These are phyloP conservation scores for Trissolcus basalis DNA, from an alignment of 1,140 invertebrate species.

Conservation along the genomic window DNA sequence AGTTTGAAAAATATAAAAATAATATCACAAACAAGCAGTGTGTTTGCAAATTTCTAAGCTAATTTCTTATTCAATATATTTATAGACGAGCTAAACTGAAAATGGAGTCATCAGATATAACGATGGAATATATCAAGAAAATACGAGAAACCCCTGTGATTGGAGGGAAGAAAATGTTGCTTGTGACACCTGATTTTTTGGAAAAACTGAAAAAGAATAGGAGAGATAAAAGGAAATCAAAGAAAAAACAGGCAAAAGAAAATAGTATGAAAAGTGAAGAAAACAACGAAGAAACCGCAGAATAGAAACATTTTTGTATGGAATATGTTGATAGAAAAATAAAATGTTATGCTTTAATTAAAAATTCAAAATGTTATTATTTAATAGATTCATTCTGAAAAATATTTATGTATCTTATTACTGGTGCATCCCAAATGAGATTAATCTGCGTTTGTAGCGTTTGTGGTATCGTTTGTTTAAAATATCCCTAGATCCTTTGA, in stretches of 20 bases:
- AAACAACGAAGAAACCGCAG: background rate
- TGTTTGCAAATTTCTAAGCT: too few relatives aligned
- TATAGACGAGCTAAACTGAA: conserved; percentile 36
- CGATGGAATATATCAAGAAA: conserved; percentile 18
- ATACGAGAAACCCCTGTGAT: conserved; percentile 1
- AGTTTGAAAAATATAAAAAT: conserved; percentile 6
- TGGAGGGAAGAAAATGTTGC: background rate
- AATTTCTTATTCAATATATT: conserved; percentile 7
- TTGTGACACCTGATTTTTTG: conserved; percentile 5
- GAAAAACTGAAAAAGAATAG: background rate
- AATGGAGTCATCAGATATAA: conserved; percentile 20
- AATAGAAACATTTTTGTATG: too few relatives aligned
- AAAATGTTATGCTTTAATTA: too few relatives aligned
- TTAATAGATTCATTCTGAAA: too few relatives aligned
- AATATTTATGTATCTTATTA: too few relatives aligned
- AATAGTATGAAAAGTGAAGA: background rate
- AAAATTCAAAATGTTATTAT: too few relatives aligned
- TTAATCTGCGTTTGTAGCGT: too few relatives aligned
- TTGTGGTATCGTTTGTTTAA: too few relatives aligned
- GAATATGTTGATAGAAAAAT: too few relatives aligned
- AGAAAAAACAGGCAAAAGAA: conserved; percentile 1
- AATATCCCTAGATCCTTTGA: too few relatives aligned
- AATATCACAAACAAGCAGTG: conserved; percentile 2
- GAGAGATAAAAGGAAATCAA: background rate
- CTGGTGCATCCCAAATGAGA: too few relatives aligned